These are phyloP conservation scores for Gorsachius magnificus DNA, from an alignment of 2,797 vertebrate species.

Conservation along the genomic window DNA sequence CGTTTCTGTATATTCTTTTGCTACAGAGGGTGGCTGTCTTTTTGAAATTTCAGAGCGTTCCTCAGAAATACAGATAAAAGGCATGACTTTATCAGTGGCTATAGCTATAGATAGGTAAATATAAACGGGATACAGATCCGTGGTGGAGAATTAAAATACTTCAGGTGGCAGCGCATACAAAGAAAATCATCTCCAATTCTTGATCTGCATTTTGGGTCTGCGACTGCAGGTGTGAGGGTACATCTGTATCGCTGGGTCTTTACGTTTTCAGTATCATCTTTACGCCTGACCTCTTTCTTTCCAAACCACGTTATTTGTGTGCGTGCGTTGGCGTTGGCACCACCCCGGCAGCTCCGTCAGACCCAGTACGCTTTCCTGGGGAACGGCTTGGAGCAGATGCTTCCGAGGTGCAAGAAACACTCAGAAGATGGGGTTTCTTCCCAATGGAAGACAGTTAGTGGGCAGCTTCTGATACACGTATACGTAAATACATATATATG, in stretches of 20 bases:
- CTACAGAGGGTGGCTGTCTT: not conserved
- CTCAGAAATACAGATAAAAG: not conserved
- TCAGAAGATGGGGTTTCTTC: not conserved
- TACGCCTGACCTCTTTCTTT: not conserved
- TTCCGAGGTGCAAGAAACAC: not conserved
- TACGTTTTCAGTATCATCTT: not conserved
- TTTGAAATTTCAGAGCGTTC: not conserved
- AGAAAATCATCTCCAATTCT: not conserved
- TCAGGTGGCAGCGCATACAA: not conserved
- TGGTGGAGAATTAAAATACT: not conserved
- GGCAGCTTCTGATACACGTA: not conserved
- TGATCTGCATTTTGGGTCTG: not conserved
- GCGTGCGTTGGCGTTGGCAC: too few species aligned
- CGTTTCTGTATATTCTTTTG: not conserved
- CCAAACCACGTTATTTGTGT: rapidly evolving
- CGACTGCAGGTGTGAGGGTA: not conserved
- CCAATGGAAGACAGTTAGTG: not conserved
- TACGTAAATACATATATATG: rapidly evolving
- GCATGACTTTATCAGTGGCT: not conserved
- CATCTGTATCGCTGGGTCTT: not conserved
- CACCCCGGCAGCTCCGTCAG: not conserved
- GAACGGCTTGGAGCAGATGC: not conserved
- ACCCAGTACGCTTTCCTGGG: rapidly evolving
- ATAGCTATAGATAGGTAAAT: not conserved
- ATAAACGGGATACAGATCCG: not conserved